These are phyloP conservation scores for Eumacrocentrus americanus DNA, from an alignment of 2,888 invertebrate species.

Conservation along the genomic window DNA sequence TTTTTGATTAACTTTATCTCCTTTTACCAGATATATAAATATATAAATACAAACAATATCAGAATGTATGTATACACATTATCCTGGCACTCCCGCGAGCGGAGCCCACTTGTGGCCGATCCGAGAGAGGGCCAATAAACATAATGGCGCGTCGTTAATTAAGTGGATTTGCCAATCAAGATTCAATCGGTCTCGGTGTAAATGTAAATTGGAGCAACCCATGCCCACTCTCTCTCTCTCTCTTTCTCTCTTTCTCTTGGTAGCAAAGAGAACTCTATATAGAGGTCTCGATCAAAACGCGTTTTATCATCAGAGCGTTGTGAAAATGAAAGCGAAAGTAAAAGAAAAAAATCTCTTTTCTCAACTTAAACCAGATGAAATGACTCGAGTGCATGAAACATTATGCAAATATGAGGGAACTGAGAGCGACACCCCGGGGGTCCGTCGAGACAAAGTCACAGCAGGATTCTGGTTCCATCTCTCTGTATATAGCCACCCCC, in stretches of 20 bases:
- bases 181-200: constrained; percentile 57
- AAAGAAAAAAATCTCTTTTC: neutral
- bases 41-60: neutral
- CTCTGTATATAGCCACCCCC: constrained; percentile 3
- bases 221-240: neutral
- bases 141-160: constrained; percentile 53
- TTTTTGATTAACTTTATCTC: too few relatives aligned
- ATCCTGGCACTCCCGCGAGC: neutral
- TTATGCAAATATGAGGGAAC: constrained; percentile 27
- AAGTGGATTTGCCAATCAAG: constrained; percentile 57
- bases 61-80: neutral
- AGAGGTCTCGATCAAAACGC: neutral
- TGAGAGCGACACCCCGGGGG: constrained; percentile 16
- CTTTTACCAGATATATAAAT: too few relatives aligned
- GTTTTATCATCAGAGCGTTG: neutral
- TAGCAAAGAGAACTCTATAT: neutral
- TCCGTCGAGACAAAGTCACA: constrained; percentile 56
- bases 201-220: constrained; percentile 49
- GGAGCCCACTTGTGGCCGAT: constrained; percentile 24
- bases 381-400: constrained; percentile 18
- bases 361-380: neutral
- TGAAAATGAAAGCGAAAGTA: neutral
- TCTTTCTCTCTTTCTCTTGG: too few relatives aligned
- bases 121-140: constrained; percentile 45
- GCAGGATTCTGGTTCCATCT: constrained; percentile 43